These are phyloP conservation scores for Anodontia alba DNA, from an alignment of 2,888 invertebrate species.

Conservation along the genomic window DNA sequence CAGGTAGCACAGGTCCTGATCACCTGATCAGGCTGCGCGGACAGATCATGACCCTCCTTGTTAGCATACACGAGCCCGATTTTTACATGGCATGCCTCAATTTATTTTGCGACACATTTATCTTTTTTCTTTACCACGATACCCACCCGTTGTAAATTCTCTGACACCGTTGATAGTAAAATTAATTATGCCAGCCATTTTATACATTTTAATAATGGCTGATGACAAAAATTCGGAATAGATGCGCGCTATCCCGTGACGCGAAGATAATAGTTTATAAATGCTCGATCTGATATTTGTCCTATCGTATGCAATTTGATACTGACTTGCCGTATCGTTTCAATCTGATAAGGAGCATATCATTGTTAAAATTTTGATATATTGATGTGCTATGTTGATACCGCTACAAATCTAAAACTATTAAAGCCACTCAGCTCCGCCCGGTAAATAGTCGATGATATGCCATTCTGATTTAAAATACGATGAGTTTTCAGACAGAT, in stretches of 20 bases:
- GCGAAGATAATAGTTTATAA: conserved; percentile 12
- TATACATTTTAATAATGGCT: conserved; percentile 8
- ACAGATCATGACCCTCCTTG: too few species aligned
- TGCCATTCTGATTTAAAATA: not conserved
- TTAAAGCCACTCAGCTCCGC: conserved; percentile 5
- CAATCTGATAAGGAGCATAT: conserved; percentile 1
- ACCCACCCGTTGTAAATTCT: conserved; percentile 11
- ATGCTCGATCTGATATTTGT: conserved; percentile 28
- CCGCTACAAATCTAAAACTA: conserved; percentile 2
- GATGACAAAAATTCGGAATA: conserved; percentile 10
- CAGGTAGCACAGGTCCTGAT: too few species aligned
- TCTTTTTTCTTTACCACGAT: not conserved
- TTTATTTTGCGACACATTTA: conserved; percentile 7
- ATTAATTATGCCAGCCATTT: conserved; percentile 23
- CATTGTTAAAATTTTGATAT: conserved; percentile 20
- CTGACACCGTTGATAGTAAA: conserved; percentile 19
- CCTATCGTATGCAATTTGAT: conserved; percentile 4
- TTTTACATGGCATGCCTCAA: too few species aligned
- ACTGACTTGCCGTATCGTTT: conserved; percentile 11
- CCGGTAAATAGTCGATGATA: conserved; percentile 20
- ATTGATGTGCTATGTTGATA: conserved; percentile 12
- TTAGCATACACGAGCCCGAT: too few species aligned
- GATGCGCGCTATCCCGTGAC: conserved; percentile 21
- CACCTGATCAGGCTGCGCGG: too few species aligned
- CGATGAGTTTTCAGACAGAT: not conserved